These are phyloP conservation scores for Catharus bicknelli DNA, from an alignment of 2,113 vertebrate genomes.

Conservation along the genomic window DNA sequence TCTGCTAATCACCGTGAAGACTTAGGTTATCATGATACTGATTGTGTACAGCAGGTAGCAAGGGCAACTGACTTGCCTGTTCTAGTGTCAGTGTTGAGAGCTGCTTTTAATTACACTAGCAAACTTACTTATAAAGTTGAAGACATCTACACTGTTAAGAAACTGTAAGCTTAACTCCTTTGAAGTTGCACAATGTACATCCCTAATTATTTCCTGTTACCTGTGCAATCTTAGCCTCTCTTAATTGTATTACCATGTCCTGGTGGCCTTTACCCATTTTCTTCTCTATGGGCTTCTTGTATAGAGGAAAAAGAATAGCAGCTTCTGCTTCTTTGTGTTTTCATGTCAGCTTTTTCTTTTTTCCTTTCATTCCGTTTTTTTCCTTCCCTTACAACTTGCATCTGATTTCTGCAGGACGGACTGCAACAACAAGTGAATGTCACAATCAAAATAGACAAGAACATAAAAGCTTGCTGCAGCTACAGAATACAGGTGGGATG, in stretches of 20 bases:
- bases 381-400: neutral
- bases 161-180: neutral
- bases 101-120: neutral
- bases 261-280: neutral
- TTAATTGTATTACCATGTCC: neutral
- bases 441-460: constrained; percentile 50
- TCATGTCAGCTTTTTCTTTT: neutral
- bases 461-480: constrained; percentile 57
- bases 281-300: neutral
- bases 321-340: neutral
- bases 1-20: neutral
- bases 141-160: neutral
- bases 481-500: constrained; percentile 70
- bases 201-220: neutral
- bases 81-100: neutral
- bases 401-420: constrained; percentile 19
- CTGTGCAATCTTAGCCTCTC: neutral
- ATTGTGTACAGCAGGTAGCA: neutral
- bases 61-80: neutral
- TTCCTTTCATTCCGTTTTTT: neutral
- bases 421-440: constrained; percentile 47
- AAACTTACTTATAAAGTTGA: neutral
- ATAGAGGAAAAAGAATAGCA: neutral
- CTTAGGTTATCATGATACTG: neutral
- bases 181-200: neutral